Evolutionary conservation across 2,888 invertebrate genomes (phyloP), one percentile per base, ranked within the genome.

Genomic region (Coleophora deauratella): DNA sequence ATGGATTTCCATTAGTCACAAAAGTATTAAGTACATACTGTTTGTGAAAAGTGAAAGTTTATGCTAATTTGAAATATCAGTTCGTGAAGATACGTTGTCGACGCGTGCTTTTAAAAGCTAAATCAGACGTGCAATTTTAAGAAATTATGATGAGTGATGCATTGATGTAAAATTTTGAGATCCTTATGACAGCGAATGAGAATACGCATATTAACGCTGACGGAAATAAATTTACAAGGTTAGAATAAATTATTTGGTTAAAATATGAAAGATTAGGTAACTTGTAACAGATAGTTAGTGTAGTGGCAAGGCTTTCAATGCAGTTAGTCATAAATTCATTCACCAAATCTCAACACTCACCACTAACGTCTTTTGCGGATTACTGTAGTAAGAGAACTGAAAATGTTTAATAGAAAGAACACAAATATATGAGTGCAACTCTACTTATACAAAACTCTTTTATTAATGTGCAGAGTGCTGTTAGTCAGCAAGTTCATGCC

Each of bases 281-380:
- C 3, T 21, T 21, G 6, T 4, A 21, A 21, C 21, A 21, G 21
- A 21, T 6, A 21, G 6, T 21, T 21, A 21, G 21, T 21, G 21
- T 27, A 42, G 39, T 43, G 43, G 41, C 42, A 46, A 43, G 46
- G 43, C 43, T 46, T 50, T 42, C 51, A 58, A 61, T 66, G 66
- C 64, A 51, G 75, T 81, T 82, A 82, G 78, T 80, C 62, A 73
- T 63, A 56, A 57, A 62, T 57, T 63, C 57, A 61, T 63, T 71
- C 70, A 70, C 76, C 79, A 80, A 74, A 78, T 76, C 74, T 62
- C 76, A 76, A 78, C 77, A 85, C 84, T 85, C 84, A 84, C 84
- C 84, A 81, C 84, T 81, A 77, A 81, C 65, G 59, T 72, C 74
- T 73, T 21, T 72, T 73, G 72, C 65, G 75, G 72, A 69, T 73